Base-by-base conservation (phyloP, 2,113 vertebrate genomes). In the Himantopus leucocephalus region DNA sequence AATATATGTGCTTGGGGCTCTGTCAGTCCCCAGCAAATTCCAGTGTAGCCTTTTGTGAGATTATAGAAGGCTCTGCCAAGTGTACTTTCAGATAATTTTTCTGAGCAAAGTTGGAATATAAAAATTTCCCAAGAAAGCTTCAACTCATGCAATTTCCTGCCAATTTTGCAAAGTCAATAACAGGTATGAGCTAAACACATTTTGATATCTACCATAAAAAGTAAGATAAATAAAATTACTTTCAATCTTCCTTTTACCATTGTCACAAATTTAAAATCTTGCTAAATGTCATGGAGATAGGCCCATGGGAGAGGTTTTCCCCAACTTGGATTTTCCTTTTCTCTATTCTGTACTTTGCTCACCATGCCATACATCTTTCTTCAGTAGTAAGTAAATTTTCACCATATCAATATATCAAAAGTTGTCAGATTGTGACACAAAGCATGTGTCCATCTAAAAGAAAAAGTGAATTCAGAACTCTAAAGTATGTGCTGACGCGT, bases 11-110 rank as follows among this genome's bases (percentile, higher is more conserved):
- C 80, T 71, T 92, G 90, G 64, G 94, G 9, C 34, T 94, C 26
- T 91, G 50, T 93, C 90, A 86, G 62, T 55, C 53, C 8, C 6
- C 37, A 67, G 35, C 23, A 91, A 95, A 82, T 95, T 96, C 39
- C 56, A 74, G 0, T 52, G 62, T 83, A 45, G 52, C 84, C 75
- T 94, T 92, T 71, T 81, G 68, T 81, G 39, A 94, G 21, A 81
- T 62, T 85, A 60, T 27, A 88, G 56, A 85, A 79, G 10, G 17
- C 30, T 85, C 37, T 91, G 81, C 84, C 84, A 91, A 95, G 34
- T 74, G 41, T 88, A 59, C 56, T 93, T 88, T 56, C 52, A 84
- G 41, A 30, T 89, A 84, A 87, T 85, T 95, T 97, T 87, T 89
- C 59, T 73, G 20, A 92, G 67, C 35, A 66, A 70, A 91, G 60